Evolutionary conservation across 2,113 vertebrate species (phyloP).

Genomic region (Callorhinus ursinus): DNA sequence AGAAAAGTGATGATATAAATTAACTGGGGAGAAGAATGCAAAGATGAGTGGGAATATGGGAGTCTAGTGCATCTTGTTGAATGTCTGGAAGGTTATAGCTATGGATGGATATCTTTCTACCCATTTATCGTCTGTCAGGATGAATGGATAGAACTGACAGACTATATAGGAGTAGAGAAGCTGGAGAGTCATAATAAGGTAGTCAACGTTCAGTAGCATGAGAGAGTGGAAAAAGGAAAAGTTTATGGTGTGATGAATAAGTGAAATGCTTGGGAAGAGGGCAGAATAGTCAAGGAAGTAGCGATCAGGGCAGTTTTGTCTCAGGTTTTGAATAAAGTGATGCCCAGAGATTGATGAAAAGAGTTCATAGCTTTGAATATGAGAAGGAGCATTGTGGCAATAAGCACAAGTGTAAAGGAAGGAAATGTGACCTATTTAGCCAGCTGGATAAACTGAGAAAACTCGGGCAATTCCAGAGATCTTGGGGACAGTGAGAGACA

Average conservation of each 20-base stretch:
- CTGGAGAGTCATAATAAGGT: background rate
- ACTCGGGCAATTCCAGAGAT: background rate
- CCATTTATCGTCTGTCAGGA: background rate
- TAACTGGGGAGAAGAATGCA: background rate
- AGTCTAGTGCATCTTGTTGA: background rate
- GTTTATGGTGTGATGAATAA: background rate
- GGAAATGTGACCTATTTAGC: too few relatives aligned
- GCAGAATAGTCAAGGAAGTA: background rate
- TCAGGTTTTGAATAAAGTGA: background rate
- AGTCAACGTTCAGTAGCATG: background rate
- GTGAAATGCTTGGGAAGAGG: background rate
- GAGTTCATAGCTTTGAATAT: background rate
- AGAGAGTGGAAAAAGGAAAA: background rate
- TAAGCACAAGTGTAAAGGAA: background rate
- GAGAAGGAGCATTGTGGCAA: background rate
- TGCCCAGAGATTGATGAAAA: background rate
- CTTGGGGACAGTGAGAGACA: background rate
- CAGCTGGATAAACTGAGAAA: background rate
- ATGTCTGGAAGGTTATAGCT: background rate
- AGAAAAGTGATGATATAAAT: background rate
- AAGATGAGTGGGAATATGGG: background rate
- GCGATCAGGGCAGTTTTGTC: background rate
- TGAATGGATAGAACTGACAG: background rate
- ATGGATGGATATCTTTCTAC: background rate
- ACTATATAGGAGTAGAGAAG: background rate